Evolutionary conservation across 1,140 invertebrate species (phyloP).

Genomic region (Drosophila gunungcola): DNA sequence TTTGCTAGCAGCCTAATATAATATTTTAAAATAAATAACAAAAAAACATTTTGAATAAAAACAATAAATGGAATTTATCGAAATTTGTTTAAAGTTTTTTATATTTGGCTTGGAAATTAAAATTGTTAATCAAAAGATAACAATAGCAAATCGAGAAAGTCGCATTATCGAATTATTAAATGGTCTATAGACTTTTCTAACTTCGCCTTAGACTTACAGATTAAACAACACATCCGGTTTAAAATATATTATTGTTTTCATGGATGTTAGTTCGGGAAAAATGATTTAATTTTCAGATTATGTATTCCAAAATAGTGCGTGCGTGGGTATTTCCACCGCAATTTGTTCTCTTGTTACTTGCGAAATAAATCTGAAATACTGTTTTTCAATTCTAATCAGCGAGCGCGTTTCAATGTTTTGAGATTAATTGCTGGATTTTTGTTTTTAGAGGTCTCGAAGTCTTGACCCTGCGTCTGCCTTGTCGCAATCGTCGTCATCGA

Average conservation of each 20-base stretch:
- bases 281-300: background rate
- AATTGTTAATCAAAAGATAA: background rate
- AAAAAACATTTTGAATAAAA: background rate
- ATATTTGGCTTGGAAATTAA: background rate
- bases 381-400: constrained; percentile 49
- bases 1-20: background rate
- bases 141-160: too few relatives aligned
- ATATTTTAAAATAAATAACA: background rate
- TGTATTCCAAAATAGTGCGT: background rate
- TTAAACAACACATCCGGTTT: too few relatives aligned
- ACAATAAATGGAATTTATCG: background rate
- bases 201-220: too few relatives aligned
- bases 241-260: too few relatives aligned
- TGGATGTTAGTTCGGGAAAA: too few relatives aligned
- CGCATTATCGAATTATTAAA: too few relatives aligned
- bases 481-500: constrained; percentile 29
- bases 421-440: constrained; percentile 20
- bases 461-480: constrained; percentile 34
- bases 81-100: background rate
- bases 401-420: constrained; percentile 40
- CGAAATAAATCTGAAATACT: constrained; percentile 15
- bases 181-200: too few relatives aligned
- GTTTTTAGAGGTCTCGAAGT: constrained; percentile 26
- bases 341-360: background rate
- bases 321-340: constrained; percentile 2